Evolutionary conservation across 2,113 vertebrate species (phyloP), one percentile per base, ranked within the genome.

Genomic region (Petrocephalus microphthalmus): DNA sequence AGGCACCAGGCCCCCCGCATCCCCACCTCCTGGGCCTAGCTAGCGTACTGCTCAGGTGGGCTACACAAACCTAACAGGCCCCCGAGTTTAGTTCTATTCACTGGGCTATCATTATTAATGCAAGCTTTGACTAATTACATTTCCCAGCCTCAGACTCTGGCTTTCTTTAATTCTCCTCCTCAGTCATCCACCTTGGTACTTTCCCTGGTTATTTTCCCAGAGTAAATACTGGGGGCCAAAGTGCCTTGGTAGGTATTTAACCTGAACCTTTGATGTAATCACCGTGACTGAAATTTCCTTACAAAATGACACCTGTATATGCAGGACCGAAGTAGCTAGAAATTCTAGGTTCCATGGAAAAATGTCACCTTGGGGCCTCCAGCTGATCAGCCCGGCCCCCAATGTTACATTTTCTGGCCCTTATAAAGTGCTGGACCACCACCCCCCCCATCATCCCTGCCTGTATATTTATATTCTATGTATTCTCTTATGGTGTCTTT

Each of bases 91-190:
- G 22, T n/a, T 13, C 7, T n/a, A 42, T 60, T 60, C 78, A 47
- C n/a, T 52, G 45, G 47, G 17, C 51, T 85, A 88, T 67, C 22
- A 64, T 88, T 88, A 85, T 78, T 52, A 84, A 67, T 85, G 45
- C 53, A 74, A 53, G 47, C 49, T 60, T 78, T 64, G 42, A 20
- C 15, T 33, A 53, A 86, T 74, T 56, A 53, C 84, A 53, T 47
- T 60, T 60, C 10, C 51, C 29, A 13, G 29, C 37, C 57, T 47
- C 64, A 47, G 56, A 49, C 84, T 52, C 60, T 13, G 33, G 37
- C 51, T 53, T 45, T 52, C 88, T 67, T 71, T 88, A 71, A 85
- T 19, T 3, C 82, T 57, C 20, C 60, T 22, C 37, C 60, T 78
- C 33, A 54, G 49, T 89, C 20, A 86, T 74, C 74, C 7, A 85